A percentile compares a stretch with the other conserved stretches of the same genome.
These are phyloP conservation scores for Paguma larvata DNA, from an alignment of 2,797 vertebrate genomes.

Conservation along the genomic window DNA sequence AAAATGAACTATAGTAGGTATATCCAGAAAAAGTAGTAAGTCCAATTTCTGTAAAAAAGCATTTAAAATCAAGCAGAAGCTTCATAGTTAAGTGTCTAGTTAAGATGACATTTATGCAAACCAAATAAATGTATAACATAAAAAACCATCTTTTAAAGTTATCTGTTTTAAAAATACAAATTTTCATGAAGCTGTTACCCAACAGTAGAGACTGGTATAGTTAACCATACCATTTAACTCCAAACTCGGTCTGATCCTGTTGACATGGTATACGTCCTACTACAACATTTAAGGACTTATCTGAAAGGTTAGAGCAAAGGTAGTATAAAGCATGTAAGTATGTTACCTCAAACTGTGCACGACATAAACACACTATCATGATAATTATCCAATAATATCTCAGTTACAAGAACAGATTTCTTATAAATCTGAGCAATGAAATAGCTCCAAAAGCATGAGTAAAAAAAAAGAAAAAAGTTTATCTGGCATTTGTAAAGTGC, in stretches of 20 bases:
- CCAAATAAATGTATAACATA: conserved; percentile 10
- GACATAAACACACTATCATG: not conserved
- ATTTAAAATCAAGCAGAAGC: not conserved
- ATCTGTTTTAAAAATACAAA: not conserved
- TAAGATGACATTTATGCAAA: not conserved
- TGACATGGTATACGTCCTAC: not conserved
- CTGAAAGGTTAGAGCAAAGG: not conserved
- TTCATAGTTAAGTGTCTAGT: not conserved
- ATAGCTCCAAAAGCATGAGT: conserved; percentile 7
- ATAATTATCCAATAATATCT: not conserved
- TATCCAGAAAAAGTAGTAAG: not conserved
- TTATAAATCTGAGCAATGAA: not conserved
- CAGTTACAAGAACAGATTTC: not conserved
- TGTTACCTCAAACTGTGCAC: not conserved
- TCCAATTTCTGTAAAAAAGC: not conserved
- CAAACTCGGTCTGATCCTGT: not conserved
- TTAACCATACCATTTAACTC: not conserved
- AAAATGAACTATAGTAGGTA: not conserved
- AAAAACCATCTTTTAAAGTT: not conserved
- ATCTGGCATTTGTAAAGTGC: not conserved
- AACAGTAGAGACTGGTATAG: not conserved
- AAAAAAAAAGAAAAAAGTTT: not conserved
- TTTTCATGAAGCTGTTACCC: not conserved
- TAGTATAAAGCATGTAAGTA: conserved; percentile 1
- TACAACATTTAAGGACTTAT: not conserved